Evolutionary conservation across 2,797 vertebrate genomes (phyloP).

Genomic region (Melanotaenia boesemani): DNA sequence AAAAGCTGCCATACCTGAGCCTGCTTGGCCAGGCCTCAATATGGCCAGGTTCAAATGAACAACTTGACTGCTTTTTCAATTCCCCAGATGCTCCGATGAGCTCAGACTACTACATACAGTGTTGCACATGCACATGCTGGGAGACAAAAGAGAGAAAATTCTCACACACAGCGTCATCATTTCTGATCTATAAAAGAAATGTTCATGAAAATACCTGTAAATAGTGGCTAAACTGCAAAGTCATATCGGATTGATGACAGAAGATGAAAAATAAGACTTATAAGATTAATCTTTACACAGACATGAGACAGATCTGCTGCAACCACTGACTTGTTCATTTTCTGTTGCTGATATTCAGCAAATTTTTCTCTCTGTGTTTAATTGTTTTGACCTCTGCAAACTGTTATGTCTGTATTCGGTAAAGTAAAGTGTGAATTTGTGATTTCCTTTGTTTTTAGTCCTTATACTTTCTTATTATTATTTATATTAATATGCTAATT

Average conservation of each 20-base stretch:
- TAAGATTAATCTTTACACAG: no score
- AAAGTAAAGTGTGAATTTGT: neutral
- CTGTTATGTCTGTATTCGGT: no score
- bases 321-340: no score
- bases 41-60: conserved; percentile 72
- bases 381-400: no score
- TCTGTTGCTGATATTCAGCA: no score
- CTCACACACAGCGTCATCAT: neutral
- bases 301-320: no score
- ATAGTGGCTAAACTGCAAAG: no score
- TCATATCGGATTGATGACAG: no score
- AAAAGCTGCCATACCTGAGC: conserved; percentile 74
- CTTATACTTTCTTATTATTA: neutral
- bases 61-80: conserved; percentile 69
- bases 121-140: neutral
- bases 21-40: conserved; percentile 66
- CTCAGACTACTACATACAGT: neutral
- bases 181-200: neutral
- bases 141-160: conserved; percentile 7
- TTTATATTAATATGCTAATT: neutral
- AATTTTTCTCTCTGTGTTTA: no score
- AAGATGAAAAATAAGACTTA: no score
- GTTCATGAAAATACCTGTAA: no score
- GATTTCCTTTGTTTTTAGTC: neutral
- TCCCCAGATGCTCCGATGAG: conserved; percentile 59